A percentile compares a stretch with the other conserved stretches of the same genome.
Evolutionary conservation across 2,888 invertebrate species (phyloP).

Genomic region (Microctonus brassicae): DNA sequence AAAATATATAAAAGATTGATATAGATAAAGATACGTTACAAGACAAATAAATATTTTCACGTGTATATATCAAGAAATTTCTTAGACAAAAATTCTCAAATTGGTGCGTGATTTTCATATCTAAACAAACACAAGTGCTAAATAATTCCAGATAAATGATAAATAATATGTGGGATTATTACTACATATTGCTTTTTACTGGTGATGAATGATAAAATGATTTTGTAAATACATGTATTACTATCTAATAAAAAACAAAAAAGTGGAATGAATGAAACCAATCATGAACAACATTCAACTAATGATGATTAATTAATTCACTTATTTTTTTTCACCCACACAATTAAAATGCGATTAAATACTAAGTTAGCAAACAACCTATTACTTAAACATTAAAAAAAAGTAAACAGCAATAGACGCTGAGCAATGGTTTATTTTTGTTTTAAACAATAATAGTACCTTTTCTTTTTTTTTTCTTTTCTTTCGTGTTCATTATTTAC

Average conservation of each 20-base stretch:
- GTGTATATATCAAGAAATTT: background rate
- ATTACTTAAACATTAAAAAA: conserved; percentile 7
- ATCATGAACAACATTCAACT: conserved; percentile 38
- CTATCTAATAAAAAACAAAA: conserved; percentile 16
- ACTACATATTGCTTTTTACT: background rate
- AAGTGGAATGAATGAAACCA: conserved; percentile 10
- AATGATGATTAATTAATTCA: conserved; percentile 33
- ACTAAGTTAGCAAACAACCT: conserved; percentile 12
- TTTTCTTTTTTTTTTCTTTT: background rate
- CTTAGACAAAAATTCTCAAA: background rate
- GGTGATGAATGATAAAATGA: background rate
- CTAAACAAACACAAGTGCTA: background rate
- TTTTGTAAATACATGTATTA: background rate
- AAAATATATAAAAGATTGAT: conserved; percentile 38
- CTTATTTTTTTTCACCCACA: conserved; percentile 30
- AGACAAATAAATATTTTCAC: background rate
- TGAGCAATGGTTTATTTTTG: background rate
- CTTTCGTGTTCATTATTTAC: conserved; percentile 3
- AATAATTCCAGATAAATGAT: background rate
- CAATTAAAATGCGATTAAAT: conserved; percentile 3
- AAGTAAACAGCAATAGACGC: conserved; percentile 19
- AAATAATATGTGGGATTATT: background rate
- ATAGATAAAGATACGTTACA: conserved; percentile 21
- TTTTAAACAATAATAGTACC: background rate
- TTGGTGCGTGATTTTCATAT: background rate